These are phyloP conservation scores for Puma concolor DNA, from an alignment of 2,113 vertebrate species.

Conservation along the genomic window DNA sequence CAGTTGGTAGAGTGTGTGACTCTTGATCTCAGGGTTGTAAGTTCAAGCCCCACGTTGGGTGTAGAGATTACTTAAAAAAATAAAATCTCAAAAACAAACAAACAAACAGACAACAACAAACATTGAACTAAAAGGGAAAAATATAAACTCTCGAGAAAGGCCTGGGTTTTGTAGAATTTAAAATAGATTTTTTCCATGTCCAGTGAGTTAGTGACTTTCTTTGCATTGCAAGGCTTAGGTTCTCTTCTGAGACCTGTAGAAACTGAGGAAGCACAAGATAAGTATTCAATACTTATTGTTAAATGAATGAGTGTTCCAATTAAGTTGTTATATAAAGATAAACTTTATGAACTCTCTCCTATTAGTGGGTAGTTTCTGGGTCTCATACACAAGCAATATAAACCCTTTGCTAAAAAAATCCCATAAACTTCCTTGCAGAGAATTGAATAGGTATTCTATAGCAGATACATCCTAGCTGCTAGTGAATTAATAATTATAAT, in stretches of 20 bases:
- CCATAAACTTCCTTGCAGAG: background rate
- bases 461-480: background rate
- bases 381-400: background rate
- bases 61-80: background rate
- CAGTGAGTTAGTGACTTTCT: background rate
- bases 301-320: background rate
- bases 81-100: background rate
- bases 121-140: background rate
- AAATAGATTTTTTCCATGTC: background rate
- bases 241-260: background rate
- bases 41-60: background rate
- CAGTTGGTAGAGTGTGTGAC: background rate
- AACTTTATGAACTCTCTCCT: background rate
- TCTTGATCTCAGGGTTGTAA: background rate
- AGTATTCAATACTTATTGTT: background rate
- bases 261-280: background rate
- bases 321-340: background rate
- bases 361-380: background rate
- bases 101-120: too few species aligned
- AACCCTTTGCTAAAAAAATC: background rate
- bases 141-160: background rate
- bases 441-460: background rate
- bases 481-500: background rate
- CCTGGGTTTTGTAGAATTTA: slow-evolving; percentile 18
- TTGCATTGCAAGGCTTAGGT: background rate